Conservation (phyloP, 2,888 invertebrate genomes). For the Cryptus armator region DNA sequence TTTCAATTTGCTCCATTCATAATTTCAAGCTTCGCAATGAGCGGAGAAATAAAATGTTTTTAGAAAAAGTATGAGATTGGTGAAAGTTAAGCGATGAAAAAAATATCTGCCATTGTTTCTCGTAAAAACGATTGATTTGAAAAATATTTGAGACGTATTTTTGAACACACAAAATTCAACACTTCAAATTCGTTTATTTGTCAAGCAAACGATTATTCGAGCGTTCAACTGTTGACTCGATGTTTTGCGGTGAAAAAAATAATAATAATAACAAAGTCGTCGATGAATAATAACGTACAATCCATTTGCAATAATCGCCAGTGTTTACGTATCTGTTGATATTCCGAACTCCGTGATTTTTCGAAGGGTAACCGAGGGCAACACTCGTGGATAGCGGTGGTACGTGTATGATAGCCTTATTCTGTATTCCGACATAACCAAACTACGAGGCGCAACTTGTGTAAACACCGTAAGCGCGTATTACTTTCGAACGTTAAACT, state of each 20-base stretch:
- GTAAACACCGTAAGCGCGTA: slow-evolving; percentile 55
- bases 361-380: slow-evolving; percentile 30
- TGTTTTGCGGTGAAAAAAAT: background rate
- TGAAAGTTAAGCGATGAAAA: background rate
- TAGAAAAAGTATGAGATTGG: background rate
- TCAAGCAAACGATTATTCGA: background rate
- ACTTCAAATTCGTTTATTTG: background rate
- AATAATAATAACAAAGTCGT: background rate
- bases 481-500: slow-evolving; percentile 47
- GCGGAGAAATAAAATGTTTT: background rate
- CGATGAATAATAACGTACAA: slow-evolving; percentile 80
- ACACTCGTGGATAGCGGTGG: slow-evolving; percentile 46
- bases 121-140: background rate
- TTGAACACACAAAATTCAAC: background rate
- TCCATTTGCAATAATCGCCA: slow-evolving; percentile 74
- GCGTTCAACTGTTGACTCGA: background rate
- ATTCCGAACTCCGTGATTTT: slow-evolving; percentile 23
- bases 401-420: slow-evolving; percentile 56
- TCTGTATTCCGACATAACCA: slow-evolving; percentile 79
- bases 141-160: background rate
- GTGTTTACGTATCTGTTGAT: slow-evolving; percentile 30
- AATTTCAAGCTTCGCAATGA: background rate
- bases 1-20: too few relatives aligned
- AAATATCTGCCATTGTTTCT: background rate
- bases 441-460: slow-evolving; percentile 75